These are phyloP conservation scores for Xenopus borealis DNA, from an alignment of 2,113 vertebrate species.

Conservation along the genomic window DNA sequence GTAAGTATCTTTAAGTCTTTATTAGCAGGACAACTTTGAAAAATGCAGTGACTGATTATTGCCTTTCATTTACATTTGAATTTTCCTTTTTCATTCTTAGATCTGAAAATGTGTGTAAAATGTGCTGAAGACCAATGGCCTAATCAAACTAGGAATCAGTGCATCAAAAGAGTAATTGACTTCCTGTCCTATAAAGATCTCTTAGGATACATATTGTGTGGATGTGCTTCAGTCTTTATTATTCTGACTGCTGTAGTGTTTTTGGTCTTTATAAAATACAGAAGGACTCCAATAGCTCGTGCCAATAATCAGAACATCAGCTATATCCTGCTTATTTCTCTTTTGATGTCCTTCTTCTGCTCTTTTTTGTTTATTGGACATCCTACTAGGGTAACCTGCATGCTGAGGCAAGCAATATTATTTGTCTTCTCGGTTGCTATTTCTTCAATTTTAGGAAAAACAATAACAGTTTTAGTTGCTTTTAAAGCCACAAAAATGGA, in stretches of 20 bases:
- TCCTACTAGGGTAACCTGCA: not conserved
- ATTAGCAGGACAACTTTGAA: too few species aligned
- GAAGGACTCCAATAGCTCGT: conserved; percentile 49
- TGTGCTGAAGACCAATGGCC: not conserved
- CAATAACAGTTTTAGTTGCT: conserved; percentile 26
- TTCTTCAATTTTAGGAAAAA: conserved; percentile 38
- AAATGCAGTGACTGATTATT: too few species aligned
- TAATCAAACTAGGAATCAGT: not conserved
- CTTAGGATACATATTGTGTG: conserved; percentile 46
- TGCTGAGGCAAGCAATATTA: not conserved
- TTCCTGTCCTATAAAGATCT: conserved; percentile 55
- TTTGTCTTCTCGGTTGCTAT: not conserved
- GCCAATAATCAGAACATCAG: conserved; percentile 45
- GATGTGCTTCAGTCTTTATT: conserved; percentile 46
- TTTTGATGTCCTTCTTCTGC: conserved; percentile 51
- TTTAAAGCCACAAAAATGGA: conserved; percentile 16
- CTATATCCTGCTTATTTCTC: conserved; percentile 54
- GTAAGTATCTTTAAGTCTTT: too few species aligned
- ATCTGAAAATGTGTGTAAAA: not conserved
- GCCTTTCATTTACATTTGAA: too few species aligned
- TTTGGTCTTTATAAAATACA: conserved; percentile 48
- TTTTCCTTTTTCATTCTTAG: conserved; percentile 1
- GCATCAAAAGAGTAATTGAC: not conserved
- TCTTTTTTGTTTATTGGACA: conserved; percentile 36
- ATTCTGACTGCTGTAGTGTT: conserved; percentile 49